phyloP scores from a whole-genome alignment of 2,113 vertebrate species.

The Vidua macroura region DNA sequence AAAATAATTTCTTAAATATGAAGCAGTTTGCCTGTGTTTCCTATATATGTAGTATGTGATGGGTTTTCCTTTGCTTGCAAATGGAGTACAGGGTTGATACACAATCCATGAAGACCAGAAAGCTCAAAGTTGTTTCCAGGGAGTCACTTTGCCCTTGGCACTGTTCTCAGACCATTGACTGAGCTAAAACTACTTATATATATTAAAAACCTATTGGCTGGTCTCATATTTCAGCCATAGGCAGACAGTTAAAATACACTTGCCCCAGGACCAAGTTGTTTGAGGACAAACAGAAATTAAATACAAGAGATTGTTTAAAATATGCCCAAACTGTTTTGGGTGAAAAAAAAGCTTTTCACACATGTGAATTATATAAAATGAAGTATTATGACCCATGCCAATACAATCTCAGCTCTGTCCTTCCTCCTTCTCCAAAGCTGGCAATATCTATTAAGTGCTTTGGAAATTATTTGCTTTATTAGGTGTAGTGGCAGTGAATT shows the following conservation, averaged over 20 bases:
- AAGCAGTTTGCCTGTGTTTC: neutral
- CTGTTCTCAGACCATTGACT: neutral
- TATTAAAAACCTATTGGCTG: neutral
- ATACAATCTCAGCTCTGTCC: neutral
- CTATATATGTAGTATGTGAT: neutral
- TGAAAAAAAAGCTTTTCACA: neutral
- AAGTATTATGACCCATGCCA: neutral
- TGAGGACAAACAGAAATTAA: neutral
- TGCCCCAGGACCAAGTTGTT: neutral
- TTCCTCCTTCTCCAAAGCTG: neutral
- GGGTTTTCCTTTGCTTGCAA: neutral
- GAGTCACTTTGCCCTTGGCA: neutral
- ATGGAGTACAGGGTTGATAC: neutral
- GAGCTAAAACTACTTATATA: neutral
- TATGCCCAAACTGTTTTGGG: neutral
- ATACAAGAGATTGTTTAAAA: neutral
- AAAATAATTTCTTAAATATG: neutral
- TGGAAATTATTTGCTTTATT: neutral
- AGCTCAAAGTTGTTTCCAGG: neutral
- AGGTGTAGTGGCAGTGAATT: neutral
- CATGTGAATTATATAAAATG: neutral
- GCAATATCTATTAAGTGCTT: neutral
- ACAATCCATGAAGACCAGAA: neutral
- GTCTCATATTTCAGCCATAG: neutral
- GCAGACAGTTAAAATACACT: neutral